These are phyloP conservation scores for Cybosia mesomella DNA, from an alignment of 2,888 invertebrate species.

Conservation along the genomic window DNA sequence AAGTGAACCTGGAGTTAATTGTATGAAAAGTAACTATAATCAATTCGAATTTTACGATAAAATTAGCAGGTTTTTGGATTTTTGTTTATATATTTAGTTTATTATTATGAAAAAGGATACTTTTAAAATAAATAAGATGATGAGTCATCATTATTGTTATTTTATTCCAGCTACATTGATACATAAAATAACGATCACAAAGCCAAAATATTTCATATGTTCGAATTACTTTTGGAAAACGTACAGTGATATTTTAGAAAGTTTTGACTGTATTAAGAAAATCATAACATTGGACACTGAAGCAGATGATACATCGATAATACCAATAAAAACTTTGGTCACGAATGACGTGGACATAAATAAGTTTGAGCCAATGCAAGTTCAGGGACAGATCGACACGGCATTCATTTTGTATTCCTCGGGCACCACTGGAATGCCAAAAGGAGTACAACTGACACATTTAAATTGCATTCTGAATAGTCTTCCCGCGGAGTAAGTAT, in stretches of 20 bases:
- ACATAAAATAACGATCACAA: constrained; percentile 89
- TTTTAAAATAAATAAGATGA: background rate
- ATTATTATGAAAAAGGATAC: too few species aligned
- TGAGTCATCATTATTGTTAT: background rate
- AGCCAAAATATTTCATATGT: constrained; percentile 89
- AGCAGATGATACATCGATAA: constrained; percentile 36
- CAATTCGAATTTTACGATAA: too few species aligned
- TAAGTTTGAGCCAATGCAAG: constrained; percentile 73
- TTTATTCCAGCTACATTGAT: constrained; percentile 85
- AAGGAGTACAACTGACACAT: constrained; percentile 89
- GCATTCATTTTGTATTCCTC: constrained; percentile 88
- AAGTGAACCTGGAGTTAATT: too few species aligned
- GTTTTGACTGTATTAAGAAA: constrained; percentile 62
- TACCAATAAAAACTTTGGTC: constrained; percentile 59
- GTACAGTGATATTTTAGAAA: constrained; percentile 62
- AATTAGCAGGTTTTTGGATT: too few species aligned
- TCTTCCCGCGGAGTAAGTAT: constrained; percentile 68
- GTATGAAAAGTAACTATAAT: too few species aligned
- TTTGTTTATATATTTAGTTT: too few species aligned
- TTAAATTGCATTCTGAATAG: constrained; percentile 81
- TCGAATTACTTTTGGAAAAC: constrained; percentile 83
- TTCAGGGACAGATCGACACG: constrained; percentile 75
- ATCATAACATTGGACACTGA: constrained; percentile 63
- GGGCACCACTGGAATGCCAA: constrained; percentile 90
- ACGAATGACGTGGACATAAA: constrained; percentile 57